A percentile compares a stretch with the other conserved stretches of the same genome.
Conservation (phyloP, 23 tunicate species). For the Diplosoma virens region DNA sequence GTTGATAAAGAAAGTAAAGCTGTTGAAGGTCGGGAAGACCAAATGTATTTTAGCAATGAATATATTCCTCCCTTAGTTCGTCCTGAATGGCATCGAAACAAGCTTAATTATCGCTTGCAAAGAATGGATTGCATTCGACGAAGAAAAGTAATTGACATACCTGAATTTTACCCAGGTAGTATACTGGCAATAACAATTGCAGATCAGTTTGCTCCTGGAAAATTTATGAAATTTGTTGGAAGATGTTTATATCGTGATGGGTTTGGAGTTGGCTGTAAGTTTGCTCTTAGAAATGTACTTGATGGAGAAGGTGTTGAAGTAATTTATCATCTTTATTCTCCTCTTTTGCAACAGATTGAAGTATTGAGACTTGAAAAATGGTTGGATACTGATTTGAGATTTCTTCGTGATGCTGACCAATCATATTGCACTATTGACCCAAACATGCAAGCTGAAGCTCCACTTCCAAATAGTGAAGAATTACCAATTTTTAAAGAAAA, state of each 20-base stretch:
- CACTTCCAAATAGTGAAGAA: slow-evolving; percentile 60
- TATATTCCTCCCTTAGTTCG: slow-evolving; percentile 72
- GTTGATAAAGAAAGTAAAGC: not conserved
- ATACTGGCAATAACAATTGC: slow-evolving; percentile 71
- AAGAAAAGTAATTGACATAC: slow-evolving; percentile 61
- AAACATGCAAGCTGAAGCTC: slow-evolving; percentile 78
- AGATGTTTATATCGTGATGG: slow-evolving; percentile 79
- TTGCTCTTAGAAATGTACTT: slow-evolving; percentile 66
- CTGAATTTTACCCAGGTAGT: slow-evolving; percentile 89
- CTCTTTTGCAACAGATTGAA: slow-evolving; percentile 58
- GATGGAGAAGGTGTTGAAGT: slow-evolving; percentile 84
- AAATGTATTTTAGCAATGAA: slow-evolving; percentile 55
- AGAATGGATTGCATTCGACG: slow-evolving; percentile 85
- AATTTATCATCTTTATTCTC: slow-evolving; percentile 60
- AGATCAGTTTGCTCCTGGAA: slow-evolving; percentile 63
- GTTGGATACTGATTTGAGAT: slow-evolving; percentile 89
- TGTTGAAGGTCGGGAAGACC: slow-evolving; percentile 72
- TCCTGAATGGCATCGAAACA: slow-evolving; percentile 92
- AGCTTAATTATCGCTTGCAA: slow-evolving; percentile 74
- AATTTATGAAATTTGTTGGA: slow-evolving; percentile 61
- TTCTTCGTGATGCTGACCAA: slow-evolving; percentile 68
- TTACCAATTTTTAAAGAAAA: slow-evolving; percentile 60
- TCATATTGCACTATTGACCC: slow-evolving; percentile 53
- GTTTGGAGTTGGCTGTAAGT: slow-evolving; percentile 82
- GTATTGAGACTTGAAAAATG: slow-evolving; percentile 86